Conservation (phyloP, 2,113 vertebrate genomes). For the Silurus asotus region DNA sequence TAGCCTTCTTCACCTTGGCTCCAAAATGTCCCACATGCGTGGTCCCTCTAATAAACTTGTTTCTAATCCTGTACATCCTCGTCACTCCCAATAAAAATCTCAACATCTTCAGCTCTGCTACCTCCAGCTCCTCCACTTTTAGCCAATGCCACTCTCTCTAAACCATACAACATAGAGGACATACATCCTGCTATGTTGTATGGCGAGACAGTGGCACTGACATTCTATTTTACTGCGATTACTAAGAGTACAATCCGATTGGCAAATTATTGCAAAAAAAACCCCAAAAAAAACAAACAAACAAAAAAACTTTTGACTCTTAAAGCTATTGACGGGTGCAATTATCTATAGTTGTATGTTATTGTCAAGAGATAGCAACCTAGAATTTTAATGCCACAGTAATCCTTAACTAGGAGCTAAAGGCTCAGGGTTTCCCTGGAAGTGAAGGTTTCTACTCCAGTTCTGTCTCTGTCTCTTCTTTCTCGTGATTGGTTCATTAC, state of each 20-base stretch:
- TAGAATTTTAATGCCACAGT: neutral
- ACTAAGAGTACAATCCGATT: neutral
- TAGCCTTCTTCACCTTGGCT: too few relatives aligned
- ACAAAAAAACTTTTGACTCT: too few relatives aligned
- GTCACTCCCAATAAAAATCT: too few relatives aligned
- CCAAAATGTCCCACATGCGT: too few relatives aligned
- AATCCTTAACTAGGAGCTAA: neutral
- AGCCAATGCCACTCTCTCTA: too few relatives aligned
- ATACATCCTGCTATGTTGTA: too few relatives aligned
- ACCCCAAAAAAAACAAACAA: too few relatives aligned
- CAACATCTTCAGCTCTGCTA: too few relatives aligned
- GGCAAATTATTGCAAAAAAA: neutral
- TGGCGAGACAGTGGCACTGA: neutral
- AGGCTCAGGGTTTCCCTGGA: neutral
- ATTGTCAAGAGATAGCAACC: neutral
- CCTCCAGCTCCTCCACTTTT: too few relatives aligned
- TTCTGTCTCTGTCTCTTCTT: neutral
- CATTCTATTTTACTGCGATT: neutral
- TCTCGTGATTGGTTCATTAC: neutral
- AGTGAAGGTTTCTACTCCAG: neutral
- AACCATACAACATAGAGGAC: too few relatives aligned
- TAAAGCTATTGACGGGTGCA: neutral
- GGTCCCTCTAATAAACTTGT: too few relatives aligned
- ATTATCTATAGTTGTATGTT: neutral
- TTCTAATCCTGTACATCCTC: too few relatives aligned